These are phyloP conservation scores for Hermetia illucens DNA, from an alignment of 1,140 invertebrate genomes.

Conservation along the genomic window DNA sequence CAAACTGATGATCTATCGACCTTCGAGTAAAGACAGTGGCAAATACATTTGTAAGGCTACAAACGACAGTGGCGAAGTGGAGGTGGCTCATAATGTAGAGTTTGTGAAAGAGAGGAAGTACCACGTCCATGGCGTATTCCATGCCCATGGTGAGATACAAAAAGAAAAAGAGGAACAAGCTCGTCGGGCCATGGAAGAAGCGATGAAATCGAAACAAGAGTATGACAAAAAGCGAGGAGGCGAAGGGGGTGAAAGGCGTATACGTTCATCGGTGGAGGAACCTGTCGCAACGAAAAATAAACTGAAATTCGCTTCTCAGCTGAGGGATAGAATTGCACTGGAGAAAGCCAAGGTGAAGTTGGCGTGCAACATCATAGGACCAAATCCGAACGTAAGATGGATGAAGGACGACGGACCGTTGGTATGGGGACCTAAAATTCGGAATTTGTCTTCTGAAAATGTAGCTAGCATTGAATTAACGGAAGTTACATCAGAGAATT, in stretches of 20 bases:
- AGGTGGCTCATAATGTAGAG: constrained; percentile 24
- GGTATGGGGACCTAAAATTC: constrained; percentile 16
- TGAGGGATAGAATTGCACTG: constrained; percentile 61
- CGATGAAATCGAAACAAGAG: constrained; percentile 20
- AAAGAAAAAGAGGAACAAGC: constrained; percentile 21
- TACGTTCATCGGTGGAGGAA: constrained; percentile 16
- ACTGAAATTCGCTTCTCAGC: constrained; percentile 53
- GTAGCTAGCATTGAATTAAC: constrained; percentile 22
- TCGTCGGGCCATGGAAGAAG: constrained; percentile 19
- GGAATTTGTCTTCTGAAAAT: constrained; percentile 23
- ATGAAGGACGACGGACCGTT: constrained; percentile 54
- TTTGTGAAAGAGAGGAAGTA: constrained; percentile 24
- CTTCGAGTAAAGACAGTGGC: constrained; percentile 38
- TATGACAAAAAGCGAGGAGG: constrained; percentile 23
- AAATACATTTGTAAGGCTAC: constrained; percentile 46
- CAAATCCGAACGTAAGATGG: constrained; percentile 69
- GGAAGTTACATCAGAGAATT: constrained; percentile 17
- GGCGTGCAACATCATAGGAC: constrained; percentile 69
- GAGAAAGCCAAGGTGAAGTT: constrained; percentile 63
- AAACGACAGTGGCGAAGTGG: constrained; percentile 49
- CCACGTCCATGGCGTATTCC: constrained; percentile 25
- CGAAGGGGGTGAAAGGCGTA: constrained; percentile 16
- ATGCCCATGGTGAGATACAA: constrained; percentile 19
- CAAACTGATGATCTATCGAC: constrained; percentile 44
- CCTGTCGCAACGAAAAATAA: constrained; percentile 25